These are phyloP conservation scores for Knipowitschia caucasica DNA, from an alignment of 2,797 vertebrate genomes.

Conservation along the genomic window DNA sequence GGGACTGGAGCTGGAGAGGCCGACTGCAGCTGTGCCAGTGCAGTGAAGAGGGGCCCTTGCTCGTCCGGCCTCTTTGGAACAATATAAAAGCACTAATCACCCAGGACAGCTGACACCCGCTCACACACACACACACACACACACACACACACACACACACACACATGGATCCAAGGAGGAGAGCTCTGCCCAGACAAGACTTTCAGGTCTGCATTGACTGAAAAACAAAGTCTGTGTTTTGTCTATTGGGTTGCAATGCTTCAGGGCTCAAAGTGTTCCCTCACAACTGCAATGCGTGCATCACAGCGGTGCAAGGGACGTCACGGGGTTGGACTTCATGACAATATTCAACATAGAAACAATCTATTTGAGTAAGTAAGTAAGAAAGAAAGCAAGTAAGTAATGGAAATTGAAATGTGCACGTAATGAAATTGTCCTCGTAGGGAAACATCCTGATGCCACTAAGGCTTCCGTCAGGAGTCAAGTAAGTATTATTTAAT, in stretches of 20 bases:
- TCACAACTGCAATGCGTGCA: no score
- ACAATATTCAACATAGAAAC: no score
- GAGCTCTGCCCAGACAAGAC: slow-evolving; percentile 72
- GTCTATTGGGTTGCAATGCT: slow-evolving; percentile 79
- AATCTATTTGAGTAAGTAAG: no score
- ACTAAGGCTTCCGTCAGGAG: no score
- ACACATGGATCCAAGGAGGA: slow-evolving; percentile 58
- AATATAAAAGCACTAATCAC: slow-evolving; percentile 74
- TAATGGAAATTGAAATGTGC: no score
- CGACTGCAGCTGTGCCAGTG: slow-evolving; percentile 70
- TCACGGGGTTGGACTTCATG: background rate
- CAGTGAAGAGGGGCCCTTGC: slow-evolving; percentile 66
- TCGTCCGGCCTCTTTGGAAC: slow-evolving; percentile 69
- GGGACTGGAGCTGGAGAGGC: slow-evolving; percentile 59
- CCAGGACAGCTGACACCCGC: slow-evolving; percentile 74
- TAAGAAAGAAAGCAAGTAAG: no score
- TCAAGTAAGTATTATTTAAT: no score
- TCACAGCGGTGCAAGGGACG: no score
- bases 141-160: slow-evolving; percentile 38
- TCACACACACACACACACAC: slow-evolving; percentile 44
- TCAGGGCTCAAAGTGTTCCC: slow-evolving; percentile 73
- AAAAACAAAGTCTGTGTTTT: slow-evolving; percentile 85
- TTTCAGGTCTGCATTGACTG: slow-evolving; percentile 69
- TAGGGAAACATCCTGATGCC: no score
- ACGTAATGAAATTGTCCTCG: no score